Conservation (phyloP, 2,888 invertebrate genomes). For the Pharmacophagus antenor region DNA sequence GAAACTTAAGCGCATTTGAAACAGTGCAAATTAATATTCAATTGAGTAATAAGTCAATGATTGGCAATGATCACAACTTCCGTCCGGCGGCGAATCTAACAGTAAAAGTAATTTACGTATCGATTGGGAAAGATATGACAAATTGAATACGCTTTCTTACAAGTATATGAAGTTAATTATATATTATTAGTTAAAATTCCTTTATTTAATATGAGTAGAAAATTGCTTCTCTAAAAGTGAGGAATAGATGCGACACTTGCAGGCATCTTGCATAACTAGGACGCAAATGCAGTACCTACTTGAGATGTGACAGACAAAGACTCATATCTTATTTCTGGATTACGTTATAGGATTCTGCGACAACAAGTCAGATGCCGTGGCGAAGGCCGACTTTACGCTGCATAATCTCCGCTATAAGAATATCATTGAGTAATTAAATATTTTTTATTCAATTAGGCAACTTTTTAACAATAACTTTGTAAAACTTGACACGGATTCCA, state of each 20-base stretch:
- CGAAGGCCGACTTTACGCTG: conserved; percentile 71
- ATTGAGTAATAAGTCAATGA: conserved; percentile 47
- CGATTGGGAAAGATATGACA: conserved; percentile 39
- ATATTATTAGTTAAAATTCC: no score
- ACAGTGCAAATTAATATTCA: conserved; percentile 38
- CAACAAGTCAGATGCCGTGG: conserved; percentile 66
- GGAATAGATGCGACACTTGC: conserved; percentile 12
- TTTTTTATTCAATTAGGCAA: no score
- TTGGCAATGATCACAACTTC: conserved; percentile 41
- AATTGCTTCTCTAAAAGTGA: neutral
- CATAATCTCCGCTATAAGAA: conserved; percentile 64
- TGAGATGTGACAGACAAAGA: conserved; percentile 60
- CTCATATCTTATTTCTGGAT: conserved; percentile 72
- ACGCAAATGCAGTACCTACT: conserved; percentile 47
- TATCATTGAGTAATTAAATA: conserved; percentile 45
- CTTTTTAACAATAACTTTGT: no score
- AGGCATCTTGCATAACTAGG: conserved; percentile 34
- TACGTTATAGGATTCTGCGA: conserved; percentile 67
- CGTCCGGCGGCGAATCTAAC: conserved; percentile 46
- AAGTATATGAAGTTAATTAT: neutral
- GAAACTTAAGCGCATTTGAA: conserved; percentile 19
- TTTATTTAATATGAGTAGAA: no score
- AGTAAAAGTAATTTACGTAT: conserved; percentile 46
- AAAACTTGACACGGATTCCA: no score
- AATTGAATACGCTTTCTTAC: conserved; percentile 7